Evolutionary conservation across 2,888 invertebrate genomes (phyloP).

Genomic region (Sesia bembeciformis): DNA sequence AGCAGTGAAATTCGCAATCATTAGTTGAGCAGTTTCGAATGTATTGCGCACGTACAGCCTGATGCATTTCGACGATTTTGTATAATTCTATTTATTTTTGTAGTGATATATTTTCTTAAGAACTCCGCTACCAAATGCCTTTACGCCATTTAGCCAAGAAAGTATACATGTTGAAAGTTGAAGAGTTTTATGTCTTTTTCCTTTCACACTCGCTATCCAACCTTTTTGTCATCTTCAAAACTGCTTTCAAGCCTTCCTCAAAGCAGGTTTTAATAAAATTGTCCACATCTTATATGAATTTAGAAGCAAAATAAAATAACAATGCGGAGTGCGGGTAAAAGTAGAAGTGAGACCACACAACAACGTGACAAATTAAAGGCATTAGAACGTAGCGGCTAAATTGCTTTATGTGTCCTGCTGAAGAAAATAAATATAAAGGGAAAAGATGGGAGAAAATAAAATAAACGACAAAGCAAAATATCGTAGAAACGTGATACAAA

Average conservation of each 20-base stretch:
- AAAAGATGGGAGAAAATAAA: not conserved
- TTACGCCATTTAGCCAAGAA: not conserved
- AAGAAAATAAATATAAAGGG: not conserved
- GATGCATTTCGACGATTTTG: too few relatives aligned
- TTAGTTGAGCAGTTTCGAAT: too few relatives aligned
- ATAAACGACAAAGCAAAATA: not conserved
- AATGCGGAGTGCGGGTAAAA: not conserved
- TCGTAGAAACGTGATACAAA: too few relatives aligned
- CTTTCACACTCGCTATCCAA: not conserved
- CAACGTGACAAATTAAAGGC: not conserved
- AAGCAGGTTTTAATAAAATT: not conserved
- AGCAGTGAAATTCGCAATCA: too few relatives aligned
- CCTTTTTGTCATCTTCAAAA: not conserved
- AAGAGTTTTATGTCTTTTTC: not conserved
- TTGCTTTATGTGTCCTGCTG: not conserved
- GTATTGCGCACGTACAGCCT: too few relatives aligned
- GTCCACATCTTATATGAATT: not conserved
- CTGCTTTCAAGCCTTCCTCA: not conserved
- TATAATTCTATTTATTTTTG: not conserved
- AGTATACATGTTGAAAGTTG: not conserved
- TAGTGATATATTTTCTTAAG: not conserved
- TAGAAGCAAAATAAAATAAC: not conserved
- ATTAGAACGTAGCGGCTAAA: not conserved
- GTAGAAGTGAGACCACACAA: not conserved
- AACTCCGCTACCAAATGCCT: not conserved